A percentile compares a stretch with the other conserved stretches of the same genome.
Evolutionary conservation across 2,888 invertebrate genomes (phyloP).

Genomic region (Andrena flavipes): DNA sequence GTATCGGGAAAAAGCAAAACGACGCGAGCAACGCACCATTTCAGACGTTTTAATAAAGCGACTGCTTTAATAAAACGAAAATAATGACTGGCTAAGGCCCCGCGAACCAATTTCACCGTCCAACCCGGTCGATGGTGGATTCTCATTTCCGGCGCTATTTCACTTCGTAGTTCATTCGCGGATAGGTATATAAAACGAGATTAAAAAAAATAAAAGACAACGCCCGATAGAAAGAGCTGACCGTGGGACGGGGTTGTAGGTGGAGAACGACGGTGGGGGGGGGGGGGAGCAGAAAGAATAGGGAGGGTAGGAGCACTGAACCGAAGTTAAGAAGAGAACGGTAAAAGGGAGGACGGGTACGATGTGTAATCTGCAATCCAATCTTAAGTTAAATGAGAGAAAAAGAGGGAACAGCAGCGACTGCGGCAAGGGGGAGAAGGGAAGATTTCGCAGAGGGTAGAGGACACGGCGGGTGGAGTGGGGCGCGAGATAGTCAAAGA

Average conservation of each 20-base stretch:
- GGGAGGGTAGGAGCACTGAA: conserved; percentile 43
- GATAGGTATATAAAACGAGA: conserved; percentile 62
- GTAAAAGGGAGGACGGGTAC: conserved; percentile 62
- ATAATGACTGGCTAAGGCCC: conserved; percentile 46
- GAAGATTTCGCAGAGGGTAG: conserved; percentile 18
- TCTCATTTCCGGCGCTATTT: conserved; percentile 68
- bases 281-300: conserved; percentile 27
- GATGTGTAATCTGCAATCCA: conserved; percentile 78
- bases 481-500: conserved; percentile 44
- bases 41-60: conserved; percentile 30
- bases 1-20: neutral
- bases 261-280: conserved; percentile 3
- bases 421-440: neutral
- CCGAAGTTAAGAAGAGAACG: conserved; percentile 66
- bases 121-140: conserved; percentile 56
- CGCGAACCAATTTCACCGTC: conserved; percentile 60
- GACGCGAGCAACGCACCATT: neutral
- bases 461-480: neutral
- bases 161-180: conserved; percentile 63
- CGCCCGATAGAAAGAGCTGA: conserved; percentile 44
- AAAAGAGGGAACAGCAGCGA: conserved; percentile 32
- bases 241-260: conserved; percentile 4
- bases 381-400: conserved; percentile 77
- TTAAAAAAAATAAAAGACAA: conserved; percentile 64
- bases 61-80: conserved; percentile 42